A percentile compares a stretch with the other conserved stretches of the same genome.
phyloP scores from a whole-genome alignment of 2,888 invertebrate genomes.

The Cryptocephalus moraei region DNA sequence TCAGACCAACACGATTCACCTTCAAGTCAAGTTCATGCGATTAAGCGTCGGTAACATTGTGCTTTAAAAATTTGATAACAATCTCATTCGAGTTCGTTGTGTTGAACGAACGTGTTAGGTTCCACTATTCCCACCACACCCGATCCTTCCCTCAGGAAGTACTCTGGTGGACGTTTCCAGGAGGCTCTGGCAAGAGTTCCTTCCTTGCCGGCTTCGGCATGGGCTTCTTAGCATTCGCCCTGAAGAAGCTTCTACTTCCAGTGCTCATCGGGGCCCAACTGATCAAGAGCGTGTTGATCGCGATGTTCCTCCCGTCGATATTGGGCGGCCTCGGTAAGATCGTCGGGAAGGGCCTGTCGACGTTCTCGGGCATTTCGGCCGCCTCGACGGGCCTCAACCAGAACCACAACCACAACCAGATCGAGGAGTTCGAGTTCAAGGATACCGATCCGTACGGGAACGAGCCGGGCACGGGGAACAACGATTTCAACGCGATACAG shows the following conservation, averaged over 20 bases:
- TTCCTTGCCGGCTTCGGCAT: constrained; percentile 55
- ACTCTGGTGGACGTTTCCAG: constrained; percentile 1
- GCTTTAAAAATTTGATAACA: too few species aligned
- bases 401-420: constrained; percentile 32
- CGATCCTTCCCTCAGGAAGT: neutral
- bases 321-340: constrained; percentile 75
- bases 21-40: too few species aligned
- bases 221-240: constrained; percentile 63
- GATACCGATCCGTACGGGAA: constrained; percentile 46
- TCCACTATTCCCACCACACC: too few species aligned
- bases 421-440: constrained; percentile 67
- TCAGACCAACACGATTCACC: too few species aligned
- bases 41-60: too few species aligned
- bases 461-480: constrained; percentile 28
- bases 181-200: constrained; percentile 43
- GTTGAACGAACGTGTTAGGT: too few species aligned
- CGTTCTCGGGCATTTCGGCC: constrained; percentile 48
- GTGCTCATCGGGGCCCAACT: constrained; percentile 73
- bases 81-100: too few species aligned
- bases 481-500: constrained; percentile 32
- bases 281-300: constrained; percentile 70
- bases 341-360: constrained; percentile 65
- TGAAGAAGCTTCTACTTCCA: constrained; percentile 76
- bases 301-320: constrained; percentile 76
- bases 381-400: constrained; percentile 31